phyloP scores from a whole-genome alignment of 2,113 vertebrate genomes.

The Chlamydotis undulata region DNA sequence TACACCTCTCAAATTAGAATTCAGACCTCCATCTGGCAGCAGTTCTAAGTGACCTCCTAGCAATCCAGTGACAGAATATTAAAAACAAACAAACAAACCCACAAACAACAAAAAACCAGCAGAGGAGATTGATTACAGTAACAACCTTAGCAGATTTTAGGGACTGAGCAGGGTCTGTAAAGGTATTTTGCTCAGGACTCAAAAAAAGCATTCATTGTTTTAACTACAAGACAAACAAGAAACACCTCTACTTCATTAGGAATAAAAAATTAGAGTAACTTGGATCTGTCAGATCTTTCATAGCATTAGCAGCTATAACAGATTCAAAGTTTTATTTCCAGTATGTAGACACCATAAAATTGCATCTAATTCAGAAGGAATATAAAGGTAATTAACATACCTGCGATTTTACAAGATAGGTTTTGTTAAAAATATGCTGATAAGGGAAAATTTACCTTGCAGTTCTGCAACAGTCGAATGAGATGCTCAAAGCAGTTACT shows the following conservation, averaged over 20 bases:
- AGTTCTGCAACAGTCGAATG: slow-evolving; percentile 94
- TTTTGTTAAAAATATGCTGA: not conserved
- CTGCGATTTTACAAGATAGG: not conserved
- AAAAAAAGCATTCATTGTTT: not conserved
- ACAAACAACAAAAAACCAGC: not conserved
- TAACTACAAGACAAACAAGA: not conserved
- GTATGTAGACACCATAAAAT: not conserved
- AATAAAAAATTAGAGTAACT: not conserved
- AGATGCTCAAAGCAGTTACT: slow-evolving; percentile 99
- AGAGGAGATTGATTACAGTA: not conserved
- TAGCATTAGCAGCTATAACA: not conserved
- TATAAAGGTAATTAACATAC: not conserved
- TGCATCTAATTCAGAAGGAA: not conserved
- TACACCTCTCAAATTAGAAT: not conserved
- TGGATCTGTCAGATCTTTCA: not conserved
- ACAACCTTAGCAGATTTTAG: not conserved
- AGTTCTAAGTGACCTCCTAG: not conserved
- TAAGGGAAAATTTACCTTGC: slow-evolving; percentile 85
- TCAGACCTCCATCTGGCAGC: not conserved
- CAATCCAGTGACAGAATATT: not conserved
- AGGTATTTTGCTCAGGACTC: not conserved
- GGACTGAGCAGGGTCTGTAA: not conserved
- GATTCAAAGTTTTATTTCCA: not conserved
- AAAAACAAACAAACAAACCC: not conserved
- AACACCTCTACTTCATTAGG: not conserved